Conservation (phyloP, 2,888 invertebrate genomes). For the Panopea generosa region DNA sequence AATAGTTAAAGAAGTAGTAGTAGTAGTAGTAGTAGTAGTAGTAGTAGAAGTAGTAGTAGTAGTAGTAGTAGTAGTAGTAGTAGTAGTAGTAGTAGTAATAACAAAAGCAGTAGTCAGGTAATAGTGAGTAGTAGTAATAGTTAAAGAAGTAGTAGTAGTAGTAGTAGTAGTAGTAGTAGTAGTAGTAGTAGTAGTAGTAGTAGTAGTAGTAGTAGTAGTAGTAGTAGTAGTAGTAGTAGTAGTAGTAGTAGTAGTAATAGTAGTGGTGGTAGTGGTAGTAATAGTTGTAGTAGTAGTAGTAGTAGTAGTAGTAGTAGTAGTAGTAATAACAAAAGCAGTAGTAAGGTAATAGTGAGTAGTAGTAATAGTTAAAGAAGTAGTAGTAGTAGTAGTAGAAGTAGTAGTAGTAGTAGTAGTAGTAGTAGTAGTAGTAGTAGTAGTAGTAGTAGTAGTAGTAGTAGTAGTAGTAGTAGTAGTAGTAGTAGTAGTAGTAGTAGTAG, state of each 20-base stretch:
- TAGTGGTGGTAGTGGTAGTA: no score
- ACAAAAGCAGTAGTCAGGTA: no score
- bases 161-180: constrained; percentile 3
- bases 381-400: constrained; percentile 3
- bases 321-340: no score
- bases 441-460: constrained; percentile 1
- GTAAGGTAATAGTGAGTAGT: no score
- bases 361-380: no score
- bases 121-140: no score
- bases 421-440: not conserved
- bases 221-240: constrained; percentile 3
- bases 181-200: constrained; percentile 3
- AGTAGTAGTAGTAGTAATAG: not conserved
- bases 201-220: constrained; percentile 1
- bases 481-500: not conserved
- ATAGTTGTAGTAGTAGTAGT: no score
- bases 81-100: constrained; percentile 1
- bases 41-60: constrained; percentile 13
- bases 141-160: no score
- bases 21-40: constrained; percentile 3
- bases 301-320: no score
- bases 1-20: not conserved
- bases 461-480: constrained; percentile 1
- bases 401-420: not conserved
- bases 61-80: constrained; percentile 8